These are phyloP conservation scores for Pollicipes pollicipes DNA, from an alignment of 1,140 invertebrate genomes.

Conservation along the genomic window DNA sequence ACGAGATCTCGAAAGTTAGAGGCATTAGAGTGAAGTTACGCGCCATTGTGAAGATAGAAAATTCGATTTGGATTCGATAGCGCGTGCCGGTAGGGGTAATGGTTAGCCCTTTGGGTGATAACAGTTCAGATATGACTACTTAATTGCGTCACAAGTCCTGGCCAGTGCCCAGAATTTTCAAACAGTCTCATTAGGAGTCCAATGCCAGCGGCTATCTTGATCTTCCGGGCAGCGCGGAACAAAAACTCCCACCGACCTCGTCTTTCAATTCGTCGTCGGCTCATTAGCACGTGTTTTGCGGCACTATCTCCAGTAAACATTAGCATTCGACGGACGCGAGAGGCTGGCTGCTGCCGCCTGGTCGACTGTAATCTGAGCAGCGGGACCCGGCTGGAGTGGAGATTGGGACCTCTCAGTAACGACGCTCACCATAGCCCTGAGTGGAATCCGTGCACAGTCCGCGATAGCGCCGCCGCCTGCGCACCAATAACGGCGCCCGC, in stretches of 20 bases:
- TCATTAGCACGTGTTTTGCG: background rate
- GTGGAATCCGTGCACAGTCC: no score
- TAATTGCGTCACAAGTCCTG: background rate
- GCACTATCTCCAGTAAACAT: background rate
- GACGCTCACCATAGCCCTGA: no score
- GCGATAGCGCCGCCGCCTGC: no score
- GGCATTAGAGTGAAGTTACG: background rate
- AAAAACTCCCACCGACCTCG: background rate
- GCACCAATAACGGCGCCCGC: no score
- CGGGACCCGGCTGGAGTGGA: no score
- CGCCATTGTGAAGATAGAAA: background rate
- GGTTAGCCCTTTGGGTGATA: background rate
- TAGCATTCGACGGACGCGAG: background rate
- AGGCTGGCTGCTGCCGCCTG: no score
- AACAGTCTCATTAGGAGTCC: background rate
- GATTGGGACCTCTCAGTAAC: no score
- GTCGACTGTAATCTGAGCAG: no score
- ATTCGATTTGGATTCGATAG: background rate
- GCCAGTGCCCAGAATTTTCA: background rate
- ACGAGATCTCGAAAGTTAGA: background rate
- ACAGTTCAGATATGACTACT: background rate
- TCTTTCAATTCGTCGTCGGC: background rate
- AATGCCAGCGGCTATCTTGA: background rate
- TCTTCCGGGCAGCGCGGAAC: background rate
- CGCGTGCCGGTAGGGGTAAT: background rate